Percentiles rank a stretch among this genome's conserved stretches.
Evolutionary conservation across 2,113 vertebrate species (phyloP).

Genomic region (Hydropotes inermis): DNA sequence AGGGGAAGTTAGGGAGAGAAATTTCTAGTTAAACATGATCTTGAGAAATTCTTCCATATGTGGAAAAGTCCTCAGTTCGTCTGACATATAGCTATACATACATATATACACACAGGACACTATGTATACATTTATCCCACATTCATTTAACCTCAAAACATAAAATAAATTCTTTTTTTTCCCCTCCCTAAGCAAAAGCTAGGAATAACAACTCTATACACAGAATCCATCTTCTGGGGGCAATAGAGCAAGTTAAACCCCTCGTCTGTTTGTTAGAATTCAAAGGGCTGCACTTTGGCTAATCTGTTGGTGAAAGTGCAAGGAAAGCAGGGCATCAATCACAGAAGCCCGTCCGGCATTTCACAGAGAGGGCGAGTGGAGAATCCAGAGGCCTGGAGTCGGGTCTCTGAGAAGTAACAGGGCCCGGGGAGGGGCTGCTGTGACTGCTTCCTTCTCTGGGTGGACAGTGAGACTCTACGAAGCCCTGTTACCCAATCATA

Average conservation of each 20-base stretch:
- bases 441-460: background rate
- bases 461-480: background rate
- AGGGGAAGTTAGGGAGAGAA: conserved; percentile 74
- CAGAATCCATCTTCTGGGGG: conserved; percentile 73
- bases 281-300: conserved; percentile 48
- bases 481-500: background rate
- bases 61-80: conserved; percentile 78
- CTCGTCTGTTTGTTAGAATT: conserved; percentile 60
- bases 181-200: conserved; percentile 72
- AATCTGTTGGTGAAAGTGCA: conserved; percentile 46
- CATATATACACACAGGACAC: conserved; percentile 80
- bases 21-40: conserved; percentile 80
- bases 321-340: background rate
- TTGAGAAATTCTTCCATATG: conserved; percentile 84
- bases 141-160: conserved; percentile 85
- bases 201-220: conserved; percentile 77
- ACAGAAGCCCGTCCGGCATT: background rate
- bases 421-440: background rate
- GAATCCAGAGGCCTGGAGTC: background rate
- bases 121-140: conserved; percentile 83
- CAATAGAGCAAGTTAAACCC: conserved; percentile 59
- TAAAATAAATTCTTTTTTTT: conserved; percentile 82
- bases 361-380: background rate
- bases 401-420: background rate
- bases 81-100: conserved; percentile 81